Percentiles rank a stretch among this genome's conserved stretches.
Evolutionary conservation across 2,797 vertebrate species (phyloP).

Genomic region (Pseudomugil tenellus): DNA sequence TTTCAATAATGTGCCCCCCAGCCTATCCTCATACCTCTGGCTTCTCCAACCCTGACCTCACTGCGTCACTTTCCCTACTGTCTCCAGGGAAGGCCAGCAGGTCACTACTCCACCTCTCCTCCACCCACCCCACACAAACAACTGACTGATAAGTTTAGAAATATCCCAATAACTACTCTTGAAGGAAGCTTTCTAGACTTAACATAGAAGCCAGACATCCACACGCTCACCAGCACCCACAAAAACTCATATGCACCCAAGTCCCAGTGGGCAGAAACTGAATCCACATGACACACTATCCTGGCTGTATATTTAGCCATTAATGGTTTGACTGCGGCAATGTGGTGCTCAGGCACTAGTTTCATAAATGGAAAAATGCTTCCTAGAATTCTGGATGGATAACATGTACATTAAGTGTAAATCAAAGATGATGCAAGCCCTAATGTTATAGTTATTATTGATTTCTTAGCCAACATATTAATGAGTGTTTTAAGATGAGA

Average conservation of each 20-base stretch:
- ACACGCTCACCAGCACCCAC: slow-evolving; percentile 31
- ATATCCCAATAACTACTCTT: slow-evolving; percentile 23
- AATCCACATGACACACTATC: slow-evolving; percentile 72
- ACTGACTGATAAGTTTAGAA: slow-evolving; percentile 14
- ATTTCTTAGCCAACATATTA: slow-evolving; percentile 1
- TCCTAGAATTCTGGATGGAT: slow-evolving; percentile 32
- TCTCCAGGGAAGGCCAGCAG: slow-evolving; percentile 29
- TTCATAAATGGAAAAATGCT: slow-evolving; percentile 38
- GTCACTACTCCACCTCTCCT: slow-evolving; percentile 6
- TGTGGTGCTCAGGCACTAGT: slow-evolving; percentile 24
- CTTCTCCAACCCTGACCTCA: slow-evolving; percentile 55
- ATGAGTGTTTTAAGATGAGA: not conserved
- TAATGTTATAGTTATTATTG: not conserved
- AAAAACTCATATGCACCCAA: slow-evolving; percentile 33
- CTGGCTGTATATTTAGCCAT: slow-evolving; percentile 79
- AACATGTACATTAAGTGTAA: slow-evolving; percentile 6
- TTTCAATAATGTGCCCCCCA: slow-evolving; percentile 73
- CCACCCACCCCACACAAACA: not conserved
- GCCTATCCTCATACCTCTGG: slow-evolving; percentile 51
- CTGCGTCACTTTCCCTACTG: slow-evolving; percentile 46
- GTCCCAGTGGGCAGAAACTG: slow-evolving; percentile 65
- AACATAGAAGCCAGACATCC: slow-evolving; percentile 23
- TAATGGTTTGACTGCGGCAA: slow-evolving; percentile 70
- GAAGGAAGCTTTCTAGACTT: not conserved
- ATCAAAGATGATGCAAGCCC: not conserved